Base-by-base conservation (phyloP, 2,797 vertebrate genomes). In the Acanthornis magna region DNA sequence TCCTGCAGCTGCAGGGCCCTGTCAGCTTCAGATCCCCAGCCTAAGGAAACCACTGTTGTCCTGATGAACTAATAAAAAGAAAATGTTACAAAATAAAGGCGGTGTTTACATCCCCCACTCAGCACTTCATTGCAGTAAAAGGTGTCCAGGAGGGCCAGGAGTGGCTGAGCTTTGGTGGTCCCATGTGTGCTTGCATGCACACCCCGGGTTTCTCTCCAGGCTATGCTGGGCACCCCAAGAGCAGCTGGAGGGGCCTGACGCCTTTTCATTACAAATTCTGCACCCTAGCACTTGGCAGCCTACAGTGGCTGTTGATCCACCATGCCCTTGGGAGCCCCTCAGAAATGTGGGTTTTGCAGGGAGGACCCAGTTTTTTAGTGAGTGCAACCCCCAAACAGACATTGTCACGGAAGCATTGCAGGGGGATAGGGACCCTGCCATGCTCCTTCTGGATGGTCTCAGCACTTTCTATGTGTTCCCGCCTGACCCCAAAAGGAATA, bases 381-480 rank as follows among this genome's bases (percentile, higher is more conserved):
- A 47, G 17, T 45, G 14, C 55, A 62, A 29, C 4, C 40, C 19
- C 16, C 10, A 60, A 36, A 50, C 5, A 76, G 74, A 62, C 23
- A 48, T 3, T 14, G 34, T 57, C 13, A 2, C 22, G 65, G 45
- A 65, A 65, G 36, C 7, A 2, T 13, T 63, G 40, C 17, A 38
- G 50, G 7, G 20, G 16, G 3, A 61, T 27, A 5, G 5, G 29
- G n/a, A 78, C 19, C 36, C 15, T 83, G 13, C 36, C 16, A 1
- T 3, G 21, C 36, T 85, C 63, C 20, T 79, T 91, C 74, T 65
- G 38, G 57, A 68, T 5, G 7, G 38, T 30, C 62, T 88, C 53
- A 63, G 83, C 58, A 30, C 63, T 95, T 95, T 88, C 85, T 94
- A 57, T 66, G 55, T 88, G 68, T 55, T 91, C 63, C 77, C 74